A percentile compares a stretch with the other conserved stretches of the same genome.
phyloP scores from a whole-genome alignment of 2,113 vertebrate species.

The Menidia beryllina region DNA sequence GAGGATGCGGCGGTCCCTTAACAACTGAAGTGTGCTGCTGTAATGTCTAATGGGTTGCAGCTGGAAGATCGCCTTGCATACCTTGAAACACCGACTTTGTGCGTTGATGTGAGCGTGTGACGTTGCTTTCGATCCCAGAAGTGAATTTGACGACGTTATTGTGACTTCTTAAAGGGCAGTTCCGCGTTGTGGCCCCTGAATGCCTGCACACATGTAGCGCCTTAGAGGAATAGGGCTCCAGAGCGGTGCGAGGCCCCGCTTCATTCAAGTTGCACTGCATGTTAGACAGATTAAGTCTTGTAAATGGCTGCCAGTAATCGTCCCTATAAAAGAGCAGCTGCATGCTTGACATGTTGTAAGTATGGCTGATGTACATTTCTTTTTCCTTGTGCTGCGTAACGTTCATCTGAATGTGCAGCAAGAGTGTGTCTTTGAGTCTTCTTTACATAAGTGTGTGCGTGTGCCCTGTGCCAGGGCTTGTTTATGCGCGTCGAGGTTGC shows the following conservation, averaged over 20 bases:
- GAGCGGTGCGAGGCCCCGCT: conserved; percentile 51
- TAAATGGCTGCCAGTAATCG: conserved; percentile 65
- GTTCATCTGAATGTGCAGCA: conserved; percentile 46
- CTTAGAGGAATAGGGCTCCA: conserved; percentile 52
- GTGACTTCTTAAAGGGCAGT: conserved; percentile 58
- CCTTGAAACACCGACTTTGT: conserved; percentile 37
- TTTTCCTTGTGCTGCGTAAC: conserved; percentile 38
- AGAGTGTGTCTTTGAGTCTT: conserved; percentile 19
- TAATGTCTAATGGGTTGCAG: conserved; percentile 55
- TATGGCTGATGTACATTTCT: conserved; percentile 46
- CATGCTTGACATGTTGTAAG: conserved; percentile 40
- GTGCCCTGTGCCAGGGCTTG: conserved; percentile 25
- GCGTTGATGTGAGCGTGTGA: conserved; percentile 41
- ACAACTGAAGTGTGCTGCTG: conserved; percentile 53
- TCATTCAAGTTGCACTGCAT: conserved; percentile 60
- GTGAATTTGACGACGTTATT: conserved; percentile 42
- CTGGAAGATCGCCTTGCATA: conserved; percentile 49
- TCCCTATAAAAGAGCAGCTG: conserved; percentile 69
- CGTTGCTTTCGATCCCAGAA: conserved; percentile 24
- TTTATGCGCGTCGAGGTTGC: conserved; percentile 62
- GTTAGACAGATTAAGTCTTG: conserved; percentile 65
- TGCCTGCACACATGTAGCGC: conserved; percentile 53
- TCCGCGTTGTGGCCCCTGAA: conserved; percentile 45
- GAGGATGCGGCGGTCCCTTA: conserved; percentile 59
- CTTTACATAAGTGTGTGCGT: conserved; percentile 20